Percentiles rank a stretch among this genome's conserved stretches.
Conservation (phyloP, 2,888 invertebrate species). For the Orthosia gothica region DNA sequence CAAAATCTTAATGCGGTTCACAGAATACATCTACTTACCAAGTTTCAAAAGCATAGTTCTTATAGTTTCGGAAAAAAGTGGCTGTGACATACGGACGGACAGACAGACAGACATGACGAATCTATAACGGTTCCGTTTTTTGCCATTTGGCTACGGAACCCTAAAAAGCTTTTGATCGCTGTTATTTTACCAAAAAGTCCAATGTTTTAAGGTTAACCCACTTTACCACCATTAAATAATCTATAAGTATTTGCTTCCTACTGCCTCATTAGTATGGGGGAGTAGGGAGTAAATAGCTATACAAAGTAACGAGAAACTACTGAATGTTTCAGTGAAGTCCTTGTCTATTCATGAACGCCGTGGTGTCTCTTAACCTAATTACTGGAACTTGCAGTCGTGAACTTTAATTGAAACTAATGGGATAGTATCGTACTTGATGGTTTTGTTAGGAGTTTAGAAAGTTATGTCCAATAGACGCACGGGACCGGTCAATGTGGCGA, state of each 20-base stretch:
- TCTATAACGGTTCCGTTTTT: too few species aligned
- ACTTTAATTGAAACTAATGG: constrained; percentile 40
- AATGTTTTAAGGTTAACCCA: not conserved
- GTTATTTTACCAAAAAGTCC: not conserved
- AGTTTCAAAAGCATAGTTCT: too few species aligned
- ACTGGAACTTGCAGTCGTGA: constrained; percentile 24
- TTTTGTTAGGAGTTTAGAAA: constrained; percentile 6
- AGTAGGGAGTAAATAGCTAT: too few species aligned
- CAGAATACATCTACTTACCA: too few species aligned
- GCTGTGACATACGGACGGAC: too few species aligned
- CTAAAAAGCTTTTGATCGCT: too few species aligned
- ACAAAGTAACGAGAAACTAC: constrained; percentile 8
- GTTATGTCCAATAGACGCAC: too few species aligned
- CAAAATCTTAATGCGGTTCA: too few species aligned
- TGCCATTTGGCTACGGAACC: too few species aligned
- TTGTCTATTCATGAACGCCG: constrained; percentile 38
- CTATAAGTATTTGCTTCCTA: not conserved
- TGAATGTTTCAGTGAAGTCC: constrained; percentile 28
- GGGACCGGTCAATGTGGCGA: too few species aligned
- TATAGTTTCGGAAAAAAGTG: too few species aligned
- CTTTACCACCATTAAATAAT: constrained; percentile 14
- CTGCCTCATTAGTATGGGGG: not conserved
- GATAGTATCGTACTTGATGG: constrained; percentile 21
- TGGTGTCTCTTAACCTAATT: constrained; percentile 45
- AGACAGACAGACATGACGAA: too few species aligned